Conservation (phyloP, 2,113 vertebrate species). For the Antigone vipio region DNA sequence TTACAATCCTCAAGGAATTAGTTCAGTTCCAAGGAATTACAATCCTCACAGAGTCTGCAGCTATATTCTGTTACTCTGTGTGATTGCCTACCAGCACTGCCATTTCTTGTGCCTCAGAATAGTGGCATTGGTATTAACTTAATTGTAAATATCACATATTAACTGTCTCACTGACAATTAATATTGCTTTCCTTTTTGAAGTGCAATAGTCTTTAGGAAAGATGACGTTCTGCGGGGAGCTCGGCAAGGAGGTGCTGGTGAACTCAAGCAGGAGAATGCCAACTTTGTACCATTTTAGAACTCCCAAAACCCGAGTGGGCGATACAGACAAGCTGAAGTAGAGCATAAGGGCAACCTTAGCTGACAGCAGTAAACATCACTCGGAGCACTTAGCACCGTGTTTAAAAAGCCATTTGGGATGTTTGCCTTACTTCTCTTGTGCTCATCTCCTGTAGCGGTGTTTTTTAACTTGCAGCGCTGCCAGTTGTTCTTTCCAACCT, state of each 20-base stretch:
- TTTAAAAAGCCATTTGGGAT: not conserved
- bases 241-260: not conserved
- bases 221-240: not conserved
- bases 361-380: not conserved
- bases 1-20: not conserved
- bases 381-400: not conserved
- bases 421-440: not conserved
- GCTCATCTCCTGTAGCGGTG: not conserved
- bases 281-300: not conserved
- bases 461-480: not conserved
- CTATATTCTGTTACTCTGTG: not conserved
- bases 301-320: not conserved
- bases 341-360: not conserved
- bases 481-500: not conserved
- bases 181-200: not conserved
- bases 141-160: not conserved
- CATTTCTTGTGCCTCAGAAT: not conserved
- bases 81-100: not conserved
- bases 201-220: not conserved
- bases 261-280: not conserved
- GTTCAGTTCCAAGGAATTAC: not conserved
- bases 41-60: not conserved
- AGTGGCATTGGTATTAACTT: not conserved
- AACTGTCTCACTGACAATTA: not conserved
- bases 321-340: not conserved